Conservation (phyloP, 2,888 invertebrate genomes). For the Apantesis nais region DNA sequence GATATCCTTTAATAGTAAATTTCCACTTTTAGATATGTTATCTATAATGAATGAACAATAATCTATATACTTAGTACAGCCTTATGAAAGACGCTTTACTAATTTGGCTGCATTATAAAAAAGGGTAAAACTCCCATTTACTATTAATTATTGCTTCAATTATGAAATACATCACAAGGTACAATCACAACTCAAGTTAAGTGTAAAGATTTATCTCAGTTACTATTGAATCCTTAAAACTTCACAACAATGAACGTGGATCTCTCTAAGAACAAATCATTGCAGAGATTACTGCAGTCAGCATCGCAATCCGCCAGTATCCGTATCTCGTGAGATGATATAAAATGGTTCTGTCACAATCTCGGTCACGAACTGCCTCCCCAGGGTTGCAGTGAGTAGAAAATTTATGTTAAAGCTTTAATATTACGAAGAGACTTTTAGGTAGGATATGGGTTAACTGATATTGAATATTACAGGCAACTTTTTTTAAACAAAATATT, state of each 20-base stretch:
- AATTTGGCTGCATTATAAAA: not conserved
- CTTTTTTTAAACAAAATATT: not conserved
- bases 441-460: not conserved
- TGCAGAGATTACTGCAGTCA: not conserved
- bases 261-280: not conserved
- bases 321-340: constrained; percentile 2
- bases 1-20: no score
- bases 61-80: no score
- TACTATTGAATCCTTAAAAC: not conserved
- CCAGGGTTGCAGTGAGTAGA: not conserved
- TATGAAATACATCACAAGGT: not conserved
- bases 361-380: constrained; percentile 8
- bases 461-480: not conserved
- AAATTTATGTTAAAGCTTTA: constrained; percentile 1
- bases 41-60: no score
- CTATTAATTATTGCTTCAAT: not conserved
- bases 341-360: constrained; percentile 14
- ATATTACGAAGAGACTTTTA: not conserved
- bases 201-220: not conserved
- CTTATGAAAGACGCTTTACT: not conserved
- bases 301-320: not conserved
- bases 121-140: not conserved
- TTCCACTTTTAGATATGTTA: no score
- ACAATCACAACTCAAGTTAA: no score
- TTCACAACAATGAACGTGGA: not conserved